These are phyloP conservation scores for Brienomyrus longianalis DNA, from an alignment of 2,113 vertebrate genomes.

Conservation along the genomic window DNA sequence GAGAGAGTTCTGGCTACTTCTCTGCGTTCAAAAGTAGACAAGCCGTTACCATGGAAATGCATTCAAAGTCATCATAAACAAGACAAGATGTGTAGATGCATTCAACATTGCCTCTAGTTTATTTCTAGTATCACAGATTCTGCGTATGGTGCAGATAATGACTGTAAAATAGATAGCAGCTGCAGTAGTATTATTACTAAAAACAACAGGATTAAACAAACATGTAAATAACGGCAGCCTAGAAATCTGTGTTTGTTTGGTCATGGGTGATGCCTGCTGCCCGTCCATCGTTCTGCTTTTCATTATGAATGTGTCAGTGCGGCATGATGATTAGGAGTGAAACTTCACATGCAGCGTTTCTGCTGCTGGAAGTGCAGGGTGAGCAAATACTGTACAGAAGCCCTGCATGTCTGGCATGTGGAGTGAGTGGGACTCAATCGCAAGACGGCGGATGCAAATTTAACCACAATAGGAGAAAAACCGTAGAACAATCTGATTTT, in stretches of 20 bases:
- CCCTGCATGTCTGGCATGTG: neutral
- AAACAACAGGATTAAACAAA: neutral
- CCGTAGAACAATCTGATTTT: constrained; percentile 30
- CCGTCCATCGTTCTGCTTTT: neutral
- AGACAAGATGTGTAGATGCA: neutral
- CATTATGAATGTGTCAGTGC: neutral
- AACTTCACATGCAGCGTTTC: neutral
- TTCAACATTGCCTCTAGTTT: neutral
- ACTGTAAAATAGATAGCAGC: neutral
- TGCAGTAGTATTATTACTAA: neutral
- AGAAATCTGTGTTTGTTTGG: neutral
- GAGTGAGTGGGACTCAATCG: neutral
- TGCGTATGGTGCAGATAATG: neutral
- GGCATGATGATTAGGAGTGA: neutral
- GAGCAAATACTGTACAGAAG: neutral
- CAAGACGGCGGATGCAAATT: neutral
- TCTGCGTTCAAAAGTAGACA: neutral
- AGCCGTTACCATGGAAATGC: neutral
- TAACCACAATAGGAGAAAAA: neutral
- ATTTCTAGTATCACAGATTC: neutral
- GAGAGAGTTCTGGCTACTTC: neutral
- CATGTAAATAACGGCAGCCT: neutral
- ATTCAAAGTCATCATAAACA: neutral
- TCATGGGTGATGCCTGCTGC: neutral
- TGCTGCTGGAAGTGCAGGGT: neutral